These are phyloP conservation scores for Speoplatyrhinus poulsoni DNA, from an alignment of 2,113 vertebrate genomes.

Conservation along the genomic window DNA sequence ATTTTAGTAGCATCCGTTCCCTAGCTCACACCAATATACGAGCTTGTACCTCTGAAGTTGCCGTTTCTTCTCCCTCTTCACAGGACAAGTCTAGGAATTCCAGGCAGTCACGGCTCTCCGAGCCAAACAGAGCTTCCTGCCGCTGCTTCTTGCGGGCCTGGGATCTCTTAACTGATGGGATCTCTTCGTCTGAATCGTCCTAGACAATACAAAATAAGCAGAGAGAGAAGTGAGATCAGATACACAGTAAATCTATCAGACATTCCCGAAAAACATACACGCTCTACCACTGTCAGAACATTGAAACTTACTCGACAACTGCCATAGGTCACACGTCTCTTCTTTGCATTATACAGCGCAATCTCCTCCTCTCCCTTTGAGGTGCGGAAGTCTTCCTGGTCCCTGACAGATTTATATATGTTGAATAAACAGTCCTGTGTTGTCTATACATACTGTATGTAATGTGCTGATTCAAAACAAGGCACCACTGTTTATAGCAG, in stretches of 20 bases:
- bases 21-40: too few relatives aligned
- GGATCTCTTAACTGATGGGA: constrained; percentile 53
- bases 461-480: too few relatives aligned
- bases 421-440: not conserved
- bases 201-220: constrained; percentile 26
- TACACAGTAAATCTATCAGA: not conserved
- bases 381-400: constrained; percentile 82
- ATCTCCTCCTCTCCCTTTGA: constrained; percentile 92
- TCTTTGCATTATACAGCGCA: constrained; percentile 82
- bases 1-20: too few relatives aligned
- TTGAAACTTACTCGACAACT: constrained; percentile 68
- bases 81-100: constrained; percentile 82
- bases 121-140: constrained; percentile 25
- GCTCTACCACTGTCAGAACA: too few relatives aligned
- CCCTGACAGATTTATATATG: constrained; percentile 62
- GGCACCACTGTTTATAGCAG: too few relatives aligned
- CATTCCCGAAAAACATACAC: too few relatives aligned
- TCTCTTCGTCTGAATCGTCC: constrained; percentile 85
- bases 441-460: too few relatives aligned
- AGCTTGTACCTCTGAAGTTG: constrained; percentile 72
- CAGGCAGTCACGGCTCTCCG: constrained; percentile 61
- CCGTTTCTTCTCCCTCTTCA: constrained; percentile 85
- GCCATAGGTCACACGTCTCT: constrained; percentile 76
- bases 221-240: not conserved
- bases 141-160: constrained; percentile 73